Base-by-base conservation (phyloP, 2,888 invertebrate species). In the Eutolmus rufibarbis region DNA sequence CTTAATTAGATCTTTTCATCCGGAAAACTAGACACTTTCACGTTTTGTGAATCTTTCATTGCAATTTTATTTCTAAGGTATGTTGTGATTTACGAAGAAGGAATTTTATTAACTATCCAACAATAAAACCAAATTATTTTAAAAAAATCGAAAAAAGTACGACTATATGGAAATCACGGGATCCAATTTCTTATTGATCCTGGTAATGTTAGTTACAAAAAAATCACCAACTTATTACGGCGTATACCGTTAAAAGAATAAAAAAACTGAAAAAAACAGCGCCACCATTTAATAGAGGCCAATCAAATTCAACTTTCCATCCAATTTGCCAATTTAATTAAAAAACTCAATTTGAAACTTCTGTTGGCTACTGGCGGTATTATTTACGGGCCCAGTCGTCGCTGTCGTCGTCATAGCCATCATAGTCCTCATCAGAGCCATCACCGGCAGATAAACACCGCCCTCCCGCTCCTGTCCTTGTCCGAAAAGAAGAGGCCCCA, bases 311-410 rank as follows among this genome's bases (percentile, higher is more conserved):
- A 81, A 81, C 81, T 56, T 81, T 43, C 51, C 43, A 81, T 81
- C 34, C 81, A 81, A 81, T 81, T 81, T 81, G 81, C 81, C 81
- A 81, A 81, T 81, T 81, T 81, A 81, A 81, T 81, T 81, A 81
- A 81, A 81, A 81, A 81, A 81, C 34, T 81, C 81, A 56, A 81
- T 81, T 81, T 81, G 46, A 28, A 56, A 31, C 51, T 34, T 31
- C 43, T 40, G 76, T 16, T 76, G 34, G n/a, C 12, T 34, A 76
- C 19, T 76, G 37, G 76, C n/a, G 76, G 66, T 28, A 66, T 66
- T 66, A 66, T 66, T 66, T 76, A 37, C 76, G 76, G 43, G 78
- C 12, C 37, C 77, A 9, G 37, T 77, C 77, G 31, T 40, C 31
- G 34, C 31, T 19, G 40, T 8, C 43, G 40, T n/a, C 76, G 76